A percentile compares a stretch with the other conserved stretches of the same genome.
Conservation (phyloP, 1,140 invertebrate species). For the Charaxes varanes region DNA sequence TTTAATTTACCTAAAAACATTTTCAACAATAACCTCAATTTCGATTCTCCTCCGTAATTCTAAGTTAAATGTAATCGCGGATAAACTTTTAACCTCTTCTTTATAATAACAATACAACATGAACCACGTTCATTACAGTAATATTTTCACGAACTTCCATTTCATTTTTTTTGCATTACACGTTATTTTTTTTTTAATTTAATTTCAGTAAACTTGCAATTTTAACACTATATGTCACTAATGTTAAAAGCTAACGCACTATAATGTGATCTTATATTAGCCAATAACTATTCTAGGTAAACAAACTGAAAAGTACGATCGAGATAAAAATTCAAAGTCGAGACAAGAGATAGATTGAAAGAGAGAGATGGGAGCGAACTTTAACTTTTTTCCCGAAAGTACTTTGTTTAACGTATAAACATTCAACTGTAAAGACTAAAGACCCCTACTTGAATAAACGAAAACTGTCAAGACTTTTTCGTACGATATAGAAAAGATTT, state of each 20-base stretch:
- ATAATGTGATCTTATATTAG: constrained; percentile 38
- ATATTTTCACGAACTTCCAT: constrained; percentile 24
- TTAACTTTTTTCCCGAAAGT: constrained; percentile 14
- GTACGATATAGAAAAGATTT: constrained; percentile 30
- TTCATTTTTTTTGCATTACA: constrained; percentile 41
- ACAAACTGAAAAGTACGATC: constrained; percentile 14
- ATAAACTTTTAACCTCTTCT: constrained; percentile 67
- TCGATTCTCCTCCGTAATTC: constrained; percentile 58
- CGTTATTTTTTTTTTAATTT: constrained; percentile 40
- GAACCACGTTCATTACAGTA: constrained; percentile 48
- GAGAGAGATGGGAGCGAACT: background rate
- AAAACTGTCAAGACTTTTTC: constrained; percentile 17
- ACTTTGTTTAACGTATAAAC: constrained; percentile 10
- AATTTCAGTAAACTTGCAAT: constrained; percentile 63
- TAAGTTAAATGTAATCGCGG: constrained; percentile 61
- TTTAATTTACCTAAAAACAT: constrained; percentile 69
- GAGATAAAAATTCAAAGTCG: constrained; percentile 9
- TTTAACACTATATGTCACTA: constrained; percentile 74
- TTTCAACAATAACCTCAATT: constrained; percentile 69
- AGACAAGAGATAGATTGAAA: background rate
- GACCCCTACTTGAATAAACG: constrained; percentile 19
- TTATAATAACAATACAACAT: constrained; percentile 71
- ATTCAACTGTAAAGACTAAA: constrained; percentile 11
- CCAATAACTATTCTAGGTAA: constrained; percentile 30
- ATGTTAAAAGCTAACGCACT: constrained; percentile 69